A percentile compares a stretch with the other conserved stretches of the same genome.
Evolutionary conservation across 2,888 invertebrate species (phyloP).

Genomic region (Stenodema calcarata): DNA sequence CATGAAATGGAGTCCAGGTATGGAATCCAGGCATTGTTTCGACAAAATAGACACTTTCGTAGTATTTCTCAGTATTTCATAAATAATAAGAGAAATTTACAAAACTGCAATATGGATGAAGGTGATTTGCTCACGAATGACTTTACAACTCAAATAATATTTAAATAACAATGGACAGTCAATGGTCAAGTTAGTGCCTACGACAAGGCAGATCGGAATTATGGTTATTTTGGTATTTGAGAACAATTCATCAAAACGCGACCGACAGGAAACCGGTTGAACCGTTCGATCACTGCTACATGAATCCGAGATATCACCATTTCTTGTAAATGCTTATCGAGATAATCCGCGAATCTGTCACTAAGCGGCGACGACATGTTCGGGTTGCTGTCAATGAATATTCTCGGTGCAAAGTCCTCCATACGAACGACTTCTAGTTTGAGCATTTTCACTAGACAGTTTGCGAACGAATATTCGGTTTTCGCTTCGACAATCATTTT

Average conservation of each 20-base stretch:
- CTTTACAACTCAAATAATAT: neutral
- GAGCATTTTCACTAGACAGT: neutral
- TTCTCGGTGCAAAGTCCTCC: neutral
- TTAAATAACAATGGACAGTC: neutral
- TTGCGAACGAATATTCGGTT: neutral
- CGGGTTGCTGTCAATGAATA: neutral
- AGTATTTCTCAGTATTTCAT: no score
- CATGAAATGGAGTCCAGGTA: no score
- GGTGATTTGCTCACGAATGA: neutral
- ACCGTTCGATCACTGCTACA: neutral
- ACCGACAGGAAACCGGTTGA: neutral
- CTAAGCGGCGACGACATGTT: neutral
- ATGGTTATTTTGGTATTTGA: neutral
- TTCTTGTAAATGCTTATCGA: neutral
- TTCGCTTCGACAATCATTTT: neutral
- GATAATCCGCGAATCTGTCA: neutral
- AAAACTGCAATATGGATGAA: neutral
- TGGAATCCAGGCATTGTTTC: no score
- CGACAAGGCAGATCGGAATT: no score
- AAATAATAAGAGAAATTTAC: no score
- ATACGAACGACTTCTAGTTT: neutral
- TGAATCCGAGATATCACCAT: neutral
- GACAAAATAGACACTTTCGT: no score
- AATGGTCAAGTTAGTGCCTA: neutral
- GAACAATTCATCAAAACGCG: neutral